Conservation (phyloP, 1,140 invertebrate species). For the Meteorus sp. region DNA sequence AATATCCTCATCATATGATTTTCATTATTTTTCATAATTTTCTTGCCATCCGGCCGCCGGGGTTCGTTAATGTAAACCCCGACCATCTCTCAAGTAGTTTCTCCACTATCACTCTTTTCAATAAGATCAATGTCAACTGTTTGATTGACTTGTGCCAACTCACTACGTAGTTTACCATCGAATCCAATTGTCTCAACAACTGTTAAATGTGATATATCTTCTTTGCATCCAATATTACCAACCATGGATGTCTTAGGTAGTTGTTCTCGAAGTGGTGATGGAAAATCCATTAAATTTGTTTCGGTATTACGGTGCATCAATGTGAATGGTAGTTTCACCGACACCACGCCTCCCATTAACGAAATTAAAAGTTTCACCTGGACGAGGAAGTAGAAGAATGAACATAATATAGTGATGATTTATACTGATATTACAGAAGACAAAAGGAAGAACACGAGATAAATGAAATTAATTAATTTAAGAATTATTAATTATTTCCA, state of each 20-base stretch:
- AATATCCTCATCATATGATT: constrained; percentile 32
- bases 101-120: constrained; percentile 40
- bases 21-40: constrained; percentile 31
- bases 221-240: constrained; percentile 16
- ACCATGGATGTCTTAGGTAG: constrained; percentile 27
- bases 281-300: constrained; percentile 39
- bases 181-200: constrained; percentile 6
- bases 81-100: constrained; percentile 49
- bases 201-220: constrained; percentile 22
- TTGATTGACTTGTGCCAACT: constrained; percentile 21
- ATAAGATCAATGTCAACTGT: constrained; percentile 46
- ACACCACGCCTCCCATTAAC: constrained; percentile 77
- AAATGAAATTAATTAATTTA: constrained; percentile 1
- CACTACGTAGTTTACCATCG: not conserved
- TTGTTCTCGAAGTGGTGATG: constrained; percentile 35
- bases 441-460: no score
- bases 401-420: no score
- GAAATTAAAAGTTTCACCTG: constrained; percentile 74
- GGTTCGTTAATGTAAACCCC: constrained; percentile 34
- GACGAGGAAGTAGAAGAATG: constrained; percentile 17
- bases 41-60: constrained; percentile 16
- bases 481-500: constrained; percentile 33
- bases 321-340: constrained; percentile 78
- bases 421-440: no score
- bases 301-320: constrained; percentile 65